Evolutionary conservation across 2,888 invertebrate species (phyloP).

Genomic region (Myopa tessellatipennis): DNA sequence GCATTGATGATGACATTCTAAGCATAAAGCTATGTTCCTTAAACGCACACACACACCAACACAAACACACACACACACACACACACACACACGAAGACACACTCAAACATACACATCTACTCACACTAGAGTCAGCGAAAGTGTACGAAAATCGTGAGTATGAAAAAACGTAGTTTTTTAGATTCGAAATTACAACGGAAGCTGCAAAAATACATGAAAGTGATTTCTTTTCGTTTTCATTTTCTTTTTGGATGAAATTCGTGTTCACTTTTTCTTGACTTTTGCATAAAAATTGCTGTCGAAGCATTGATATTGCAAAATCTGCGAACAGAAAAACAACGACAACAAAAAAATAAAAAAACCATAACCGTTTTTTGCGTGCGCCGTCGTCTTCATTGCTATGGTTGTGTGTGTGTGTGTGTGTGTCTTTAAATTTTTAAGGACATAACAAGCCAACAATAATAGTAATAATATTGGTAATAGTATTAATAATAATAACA

Average conservation of each 20-base stretch:
- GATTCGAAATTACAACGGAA: background rate
- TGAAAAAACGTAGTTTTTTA: background rate
- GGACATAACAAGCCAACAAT: no score
- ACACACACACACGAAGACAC: slow-evolving; percentile 6
- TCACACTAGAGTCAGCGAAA: slow-evolving; percentile 2
- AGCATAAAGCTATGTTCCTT: slow-evolving; percentile 61
- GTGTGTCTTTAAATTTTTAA: no score
- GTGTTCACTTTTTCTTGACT: background rate
- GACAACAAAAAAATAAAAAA: no score
- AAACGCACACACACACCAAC: background rate
- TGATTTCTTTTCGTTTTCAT: background rate
- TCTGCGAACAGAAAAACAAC: background rate
- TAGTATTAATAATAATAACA: no score
- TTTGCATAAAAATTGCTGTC: background rate
- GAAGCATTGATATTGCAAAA: background rate
- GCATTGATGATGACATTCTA: slow-evolving; percentile 61
- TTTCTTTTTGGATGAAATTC: background rate
- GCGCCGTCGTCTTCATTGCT: no score
- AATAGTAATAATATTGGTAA: no score
- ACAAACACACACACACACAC: slow-evolving; percentile 13
- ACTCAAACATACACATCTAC: slow-evolving; percentile 1
- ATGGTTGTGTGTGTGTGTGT: no score
- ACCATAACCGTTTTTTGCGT: no score
- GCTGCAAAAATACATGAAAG: background rate
- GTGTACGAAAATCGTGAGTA: background rate